Base-by-base conservation (phyloP, 2,797 vertebrate species). In the Sebastes nivosus region DNA sequence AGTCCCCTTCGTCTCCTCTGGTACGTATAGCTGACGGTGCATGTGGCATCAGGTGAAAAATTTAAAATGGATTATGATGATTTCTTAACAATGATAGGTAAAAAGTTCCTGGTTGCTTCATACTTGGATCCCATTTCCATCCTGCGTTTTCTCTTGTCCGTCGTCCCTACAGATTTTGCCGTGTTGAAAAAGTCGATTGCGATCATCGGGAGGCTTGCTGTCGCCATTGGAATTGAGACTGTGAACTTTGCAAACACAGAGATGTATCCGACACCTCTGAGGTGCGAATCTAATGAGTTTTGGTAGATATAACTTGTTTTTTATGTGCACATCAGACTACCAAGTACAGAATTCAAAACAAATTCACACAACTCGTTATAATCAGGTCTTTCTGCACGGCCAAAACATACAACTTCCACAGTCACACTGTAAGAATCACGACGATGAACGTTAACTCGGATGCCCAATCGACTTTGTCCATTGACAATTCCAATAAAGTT, bases 241-340 rank as follows among this genome's bases (percentile, higher is more conserved):
- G 69, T 93, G 60, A 91, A 81, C 67, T 92, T 93, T 86, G 85
- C 88, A 54, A 94, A 93, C 65, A 59, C 85, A 22, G 91, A 93
- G 61, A 71, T 93, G 73, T 92, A 89, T 58, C 90, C 79, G 1
- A 86, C 88, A 61, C 24, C 66, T 34, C 76, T 89, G 5, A 87
- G 81, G 88, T 84, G 14, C 18, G 68, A 70, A 73, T 72, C 5
- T 20, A 27, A 57, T 60, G 22, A 58, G 4, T 25, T 6, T 61
- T 65, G 27, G 6, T 52, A 13, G 4, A 27, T 20, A 22, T 29
- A 54, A 54, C 8, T 59, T 18, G 3, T 59, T 60, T 59, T 18
- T 60, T 30, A 57, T 57, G 54, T 57, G n/a, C 1, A 13, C 10
- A 57, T 24, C 22, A 57, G 54, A 11, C 0, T 0, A 57, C 54